These are phyloP conservation scores for Callionymus lyra DNA, from an alignment of 2,113 vertebrate species.

Conservation along the genomic window DNA sequence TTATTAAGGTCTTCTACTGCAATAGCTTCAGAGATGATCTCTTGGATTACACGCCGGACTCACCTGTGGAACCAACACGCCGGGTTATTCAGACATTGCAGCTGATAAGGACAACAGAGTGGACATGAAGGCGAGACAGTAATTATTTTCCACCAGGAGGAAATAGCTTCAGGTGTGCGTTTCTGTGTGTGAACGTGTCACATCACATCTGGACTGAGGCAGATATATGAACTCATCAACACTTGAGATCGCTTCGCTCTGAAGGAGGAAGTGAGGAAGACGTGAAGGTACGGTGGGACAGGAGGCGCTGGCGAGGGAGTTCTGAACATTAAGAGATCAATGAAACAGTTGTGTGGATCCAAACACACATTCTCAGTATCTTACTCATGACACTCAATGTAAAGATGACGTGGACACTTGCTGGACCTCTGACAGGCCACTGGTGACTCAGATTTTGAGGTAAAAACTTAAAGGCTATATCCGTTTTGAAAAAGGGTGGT, in stretches of 20 bases:
- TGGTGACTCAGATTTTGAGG: too few relatives aligned
- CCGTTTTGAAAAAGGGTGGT: too few relatives aligned
- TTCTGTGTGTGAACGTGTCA: constrained; percentile 30
- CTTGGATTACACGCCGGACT: constrained; percentile 30
- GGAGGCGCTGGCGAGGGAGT: too few relatives aligned
- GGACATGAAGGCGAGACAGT: constrained; percentile 2
- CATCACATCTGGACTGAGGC: constrained; percentile 20
- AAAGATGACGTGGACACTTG: too few relatives aligned
- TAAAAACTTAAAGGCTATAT: too few relatives aligned
- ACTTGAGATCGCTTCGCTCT: constrained; percentile 38
- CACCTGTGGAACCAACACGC: constrained; percentile 24
- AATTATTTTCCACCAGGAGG: constrained; percentile 45
- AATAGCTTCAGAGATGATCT: constrained; percentile 27
- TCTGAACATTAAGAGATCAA: too few relatives aligned
- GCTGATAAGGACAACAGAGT: constrained; percentile 18
- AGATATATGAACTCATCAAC: constrained; percentile 33
- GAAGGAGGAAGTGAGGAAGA: constrained; percentile 4
- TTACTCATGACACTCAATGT: too few relatives aligned
- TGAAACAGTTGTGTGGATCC: too few relatives aligned
- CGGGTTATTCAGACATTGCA: constrained; percentile 38
- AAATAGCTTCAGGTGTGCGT: constrained; percentile 44
- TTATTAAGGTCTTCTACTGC: constrained; percentile 18
- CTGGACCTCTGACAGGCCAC: too few relatives aligned
- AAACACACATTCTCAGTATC: too few relatives aligned
- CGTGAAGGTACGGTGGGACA: constrained; percentile 15